Evolutionary conservation across 2,113 vertebrate species (phyloP).

Genomic region (Gambusia holbrooki): DNA sequence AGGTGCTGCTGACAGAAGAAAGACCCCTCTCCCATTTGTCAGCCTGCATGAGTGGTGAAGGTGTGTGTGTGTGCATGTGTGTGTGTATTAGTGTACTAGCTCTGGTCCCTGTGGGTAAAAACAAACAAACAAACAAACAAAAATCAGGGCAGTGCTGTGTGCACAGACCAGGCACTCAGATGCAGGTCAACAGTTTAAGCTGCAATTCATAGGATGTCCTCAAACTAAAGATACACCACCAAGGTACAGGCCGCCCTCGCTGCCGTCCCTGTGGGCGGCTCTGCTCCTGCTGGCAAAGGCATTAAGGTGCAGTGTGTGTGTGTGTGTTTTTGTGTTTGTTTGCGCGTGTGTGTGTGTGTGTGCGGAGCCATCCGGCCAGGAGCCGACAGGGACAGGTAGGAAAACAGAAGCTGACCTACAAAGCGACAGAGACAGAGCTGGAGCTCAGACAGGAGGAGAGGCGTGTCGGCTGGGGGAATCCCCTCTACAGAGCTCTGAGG

Average conservation of each 20-base stretch:
- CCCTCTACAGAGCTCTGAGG: constrained; percentile 44
- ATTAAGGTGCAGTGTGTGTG: constrained; percentile 44
- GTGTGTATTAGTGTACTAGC: constrained; percentile 4
- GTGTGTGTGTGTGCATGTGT: constrained; percentile 18
- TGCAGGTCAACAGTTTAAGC: constrained; percentile 73
- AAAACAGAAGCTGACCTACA: constrained; percentile 70
- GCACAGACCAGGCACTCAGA: constrained; percentile 38
- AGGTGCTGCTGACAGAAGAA: constrained; percentile 34
- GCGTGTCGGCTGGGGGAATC: constrained; percentile 53
- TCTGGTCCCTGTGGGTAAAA: constrained; percentile 20
- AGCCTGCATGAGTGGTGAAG: constrained; percentile 9
- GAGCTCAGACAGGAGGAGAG: constrained; percentile 36
- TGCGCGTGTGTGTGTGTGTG: constrained; percentile 7
- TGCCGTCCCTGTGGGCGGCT: constrained; percentile 48
- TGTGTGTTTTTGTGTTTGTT: constrained; percentile 17
- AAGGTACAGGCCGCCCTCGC: constrained; percentile 45
- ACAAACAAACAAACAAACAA: neutral
- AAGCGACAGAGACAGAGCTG: constrained; percentile 71
- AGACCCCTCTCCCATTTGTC: constrained; percentile 43
- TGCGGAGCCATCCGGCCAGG: constrained; percentile 35
- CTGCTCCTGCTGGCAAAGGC: constrained; percentile 53
- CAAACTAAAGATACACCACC: constrained; percentile 38
- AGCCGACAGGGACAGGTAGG: constrained; percentile 71
- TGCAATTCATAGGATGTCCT: constrained; percentile 58
- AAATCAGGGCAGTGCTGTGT: constrained; percentile 23